phyloP scores from a whole-genome alignment of 2,797 vertebrate species.

The Melanogrammus aeglefinus region DNA sequence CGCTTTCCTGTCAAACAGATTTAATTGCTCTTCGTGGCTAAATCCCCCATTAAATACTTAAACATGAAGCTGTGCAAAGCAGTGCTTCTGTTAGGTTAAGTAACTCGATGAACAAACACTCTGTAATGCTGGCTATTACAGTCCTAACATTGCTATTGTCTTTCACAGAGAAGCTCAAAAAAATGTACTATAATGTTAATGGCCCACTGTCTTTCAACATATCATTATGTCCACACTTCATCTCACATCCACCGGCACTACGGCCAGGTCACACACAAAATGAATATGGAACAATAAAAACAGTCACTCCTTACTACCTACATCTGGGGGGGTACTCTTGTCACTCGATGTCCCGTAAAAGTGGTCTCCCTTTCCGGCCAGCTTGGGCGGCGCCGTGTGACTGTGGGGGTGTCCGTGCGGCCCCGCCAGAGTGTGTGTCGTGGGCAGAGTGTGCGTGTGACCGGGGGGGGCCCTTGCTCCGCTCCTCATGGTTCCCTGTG shows the following conservation, averaged over 20 bases:
- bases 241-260: neutral
- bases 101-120: neutral
- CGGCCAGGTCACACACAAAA: neutral
- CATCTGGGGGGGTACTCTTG: conserved; percentile 71
- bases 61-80: neutral
- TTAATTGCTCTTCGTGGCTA: neutral
- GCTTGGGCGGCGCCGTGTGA: conserved; percentile 77
- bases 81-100: neutral
- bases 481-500: conserved; percentile 77
- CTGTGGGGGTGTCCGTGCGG: conserved; percentile 51
- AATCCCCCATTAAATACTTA: neutral
- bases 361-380: conserved; percentile 76
- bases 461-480: conserved; percentile 82
- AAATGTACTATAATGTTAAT: neutral
- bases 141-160: neutral
- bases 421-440: conserved; percentile 30
- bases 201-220: neutral
- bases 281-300: neutral
- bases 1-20: neutral
- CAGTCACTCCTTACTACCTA: conserved; percentile 59
- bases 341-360: conserved; percentile 70
- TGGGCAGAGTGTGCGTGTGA: conserved; percentile 68
- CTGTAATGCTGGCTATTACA: neutral
- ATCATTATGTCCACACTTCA: too few species aligned
- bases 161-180: neutral